A percentile compares a stretch with the other conserved stretches of the same genome.
Conservation (phyloP, 2,888 invertebrate genomes). For the Cantharis rufa region DNA sequence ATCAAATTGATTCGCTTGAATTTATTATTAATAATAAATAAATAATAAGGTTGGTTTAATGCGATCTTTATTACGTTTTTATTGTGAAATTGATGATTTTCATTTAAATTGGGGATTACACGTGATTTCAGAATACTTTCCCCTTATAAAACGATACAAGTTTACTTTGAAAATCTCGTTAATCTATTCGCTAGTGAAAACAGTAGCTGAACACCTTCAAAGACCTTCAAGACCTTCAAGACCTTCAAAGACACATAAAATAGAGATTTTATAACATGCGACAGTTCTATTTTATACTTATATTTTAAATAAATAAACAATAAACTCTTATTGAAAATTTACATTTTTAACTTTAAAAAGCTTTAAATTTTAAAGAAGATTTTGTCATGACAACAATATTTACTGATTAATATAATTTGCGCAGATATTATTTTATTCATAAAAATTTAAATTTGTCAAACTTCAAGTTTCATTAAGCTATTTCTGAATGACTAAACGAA, state of each 20-base stretch:
- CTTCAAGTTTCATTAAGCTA: background rate
- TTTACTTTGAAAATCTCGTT: too few species aligned
- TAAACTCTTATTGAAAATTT: too few species aligned
- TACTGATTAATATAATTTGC: background rate
- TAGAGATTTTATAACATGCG: too few species aligned
- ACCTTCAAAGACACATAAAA: too few species aligned
- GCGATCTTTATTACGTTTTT: background rate
- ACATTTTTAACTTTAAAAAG: background rate
- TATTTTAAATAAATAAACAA: too few species aligned
- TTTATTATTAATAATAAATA: background rate
- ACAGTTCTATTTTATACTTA: too few species aligned
- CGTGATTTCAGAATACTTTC: too few species aligned
- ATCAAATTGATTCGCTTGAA: background rate
- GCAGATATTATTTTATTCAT: background rate
- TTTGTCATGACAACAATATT: background rate
- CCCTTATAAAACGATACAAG: too few species aligned
- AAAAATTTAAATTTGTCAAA: background rate
- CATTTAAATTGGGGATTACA: background rate
- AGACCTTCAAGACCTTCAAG: too few species aligned
- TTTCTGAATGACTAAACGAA: background rate
- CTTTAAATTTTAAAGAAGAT: background rate
- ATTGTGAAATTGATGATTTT: background rate
- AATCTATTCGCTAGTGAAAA: too few species aligned
- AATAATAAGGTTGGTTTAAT: background rate
- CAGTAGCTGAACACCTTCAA: too few species aligned